These are phyloP conservation scores for Panthera leo DNA, from an alignment of 2,113 vertebrate species.

Conservation along the genomic window DNA sequence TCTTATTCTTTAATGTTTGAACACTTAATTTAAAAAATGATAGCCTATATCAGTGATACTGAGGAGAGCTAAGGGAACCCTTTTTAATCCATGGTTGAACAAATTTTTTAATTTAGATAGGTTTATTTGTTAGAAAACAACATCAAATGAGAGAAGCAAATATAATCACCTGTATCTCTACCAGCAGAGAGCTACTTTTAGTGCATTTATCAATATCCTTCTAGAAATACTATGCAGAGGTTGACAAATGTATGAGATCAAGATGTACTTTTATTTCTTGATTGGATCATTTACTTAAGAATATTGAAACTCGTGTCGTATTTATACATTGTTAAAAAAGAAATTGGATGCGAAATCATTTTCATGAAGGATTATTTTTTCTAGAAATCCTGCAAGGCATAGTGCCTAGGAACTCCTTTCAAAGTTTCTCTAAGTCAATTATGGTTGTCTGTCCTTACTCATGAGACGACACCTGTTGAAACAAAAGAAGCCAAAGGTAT, in stretches of 20 bases:
- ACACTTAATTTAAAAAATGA: background rate
- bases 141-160: background rate
- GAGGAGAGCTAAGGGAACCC: background rate
- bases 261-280: background rate
- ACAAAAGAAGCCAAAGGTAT: background rate
- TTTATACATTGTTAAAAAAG: background rate
- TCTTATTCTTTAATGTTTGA: constrained; percentile 16
- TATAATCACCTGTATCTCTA: background rate
- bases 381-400: background rate
- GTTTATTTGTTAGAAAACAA: background rate
- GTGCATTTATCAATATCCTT: background rate
- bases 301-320: background rate
- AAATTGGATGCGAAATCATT: background rate
- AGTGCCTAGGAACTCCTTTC: background rate
- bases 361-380: background rate
- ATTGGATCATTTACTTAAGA: background rate
- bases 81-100: background rate
- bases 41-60: background rate
- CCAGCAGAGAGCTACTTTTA: background rate
- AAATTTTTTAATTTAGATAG: background rate
- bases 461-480: background rate
- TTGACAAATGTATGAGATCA: background rate
- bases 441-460: background rate
- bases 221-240: background rate
- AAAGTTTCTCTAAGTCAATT: background rate